Percentiles rank a stretch among this genome's conserved stretches.
Evolutionary conservation across 2,797 vertebrate genomes (phyloP).

Genomic region (Phoxinus dragarum): DNA sequence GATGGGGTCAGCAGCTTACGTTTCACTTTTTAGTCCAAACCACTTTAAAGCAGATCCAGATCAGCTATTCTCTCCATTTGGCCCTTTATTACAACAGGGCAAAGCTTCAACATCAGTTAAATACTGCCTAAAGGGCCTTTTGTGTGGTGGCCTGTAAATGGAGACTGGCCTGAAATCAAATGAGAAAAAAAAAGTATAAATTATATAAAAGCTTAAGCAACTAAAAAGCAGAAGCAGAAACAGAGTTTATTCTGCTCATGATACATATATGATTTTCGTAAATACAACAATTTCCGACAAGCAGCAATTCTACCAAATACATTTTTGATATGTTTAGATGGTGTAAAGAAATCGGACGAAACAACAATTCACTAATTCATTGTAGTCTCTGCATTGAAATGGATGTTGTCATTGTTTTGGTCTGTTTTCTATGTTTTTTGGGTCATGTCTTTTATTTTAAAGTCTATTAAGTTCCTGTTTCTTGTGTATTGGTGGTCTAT

Average conservation of each 20-base stretch:
- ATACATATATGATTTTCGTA: neutral
- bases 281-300: neutral
- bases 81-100: slow-evolving; percentile 29
- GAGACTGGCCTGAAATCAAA: slow-evolving; percentile 1
- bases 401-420: neutral
- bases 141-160: slow-evolving; percentile 20
- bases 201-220: neutral
- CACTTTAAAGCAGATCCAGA: slow-evolving; percentile 62
- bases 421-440: neutral
- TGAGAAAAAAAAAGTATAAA: neutral
- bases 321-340: neutral
- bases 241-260: neutral
- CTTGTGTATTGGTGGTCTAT: neutral
- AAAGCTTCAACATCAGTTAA: slow-evolving; percentile 34
- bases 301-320: neutral
- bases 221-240: neutral
- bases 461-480: neutral
- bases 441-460: neutral
- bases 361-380: neutral
- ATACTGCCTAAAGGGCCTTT: slow-evolving; percentile 20
- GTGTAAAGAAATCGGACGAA: neutral
- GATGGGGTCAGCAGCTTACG: slow-evolving; percentile 61
- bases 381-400: neutral
- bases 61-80: slow-evolving; percentile 55
- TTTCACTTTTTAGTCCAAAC: slow-evolving; percentile 70